These are phyloP conservation scores for Heteromyza rotundicornis DNA, from an alignment of 2,888 invertebrate species.

Conservation along the genomic window DNA sequence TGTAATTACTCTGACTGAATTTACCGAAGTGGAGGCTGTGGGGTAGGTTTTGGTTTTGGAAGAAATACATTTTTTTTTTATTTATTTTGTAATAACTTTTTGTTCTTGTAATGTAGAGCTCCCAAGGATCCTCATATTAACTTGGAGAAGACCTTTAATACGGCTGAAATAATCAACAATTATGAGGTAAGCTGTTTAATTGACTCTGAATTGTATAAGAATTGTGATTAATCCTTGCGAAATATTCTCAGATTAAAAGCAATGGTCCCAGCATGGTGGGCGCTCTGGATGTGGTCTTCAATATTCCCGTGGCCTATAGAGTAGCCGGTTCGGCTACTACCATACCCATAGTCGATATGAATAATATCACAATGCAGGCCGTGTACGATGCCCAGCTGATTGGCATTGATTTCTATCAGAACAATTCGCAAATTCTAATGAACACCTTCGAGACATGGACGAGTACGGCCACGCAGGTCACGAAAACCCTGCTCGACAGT, in stretches of 20 bases:
- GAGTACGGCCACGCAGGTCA: constrained; percentile 18
- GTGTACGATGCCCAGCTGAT: constrained; percentile 54
- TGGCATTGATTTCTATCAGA: constrained; percentile 52
- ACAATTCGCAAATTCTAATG: constrained; percentile 52
- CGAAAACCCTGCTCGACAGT: constrained; percentile 14
- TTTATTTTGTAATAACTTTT: not conserved
- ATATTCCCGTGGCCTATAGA: constrained; percentile 57
- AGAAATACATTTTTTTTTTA: not conserved
- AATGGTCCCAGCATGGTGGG: constrained; percentile 60
- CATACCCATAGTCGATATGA: constrained; percentile 55
- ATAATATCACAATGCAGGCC: constrained; percentile 55
- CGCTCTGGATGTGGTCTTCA: constrained; percentile 50
- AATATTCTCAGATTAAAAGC: constrained; percentile 49
- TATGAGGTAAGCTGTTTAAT: constrained; percentile 51
- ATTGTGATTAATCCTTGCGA: not conserved
- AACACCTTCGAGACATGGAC: constrained; percentile 50
- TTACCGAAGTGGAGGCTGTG: constrained; percentile 59
- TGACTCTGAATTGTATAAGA: not conserved
- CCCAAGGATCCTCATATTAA: constrained; percentile 52
- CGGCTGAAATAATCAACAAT: constrained; percentile 52
- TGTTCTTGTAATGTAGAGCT: constrained; percentile 37
- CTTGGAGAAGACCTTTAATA: constrained; percentile 51
- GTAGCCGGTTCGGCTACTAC: constrained; percentile 46
- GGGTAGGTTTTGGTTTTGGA: constrained; percentile 47
- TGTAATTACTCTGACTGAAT: constrained; percentile 52